phyloP scores from a whole-genome alignment of 2,888 invertebrate genomes.

The Psylliodes chrysocephalus region DNA sequence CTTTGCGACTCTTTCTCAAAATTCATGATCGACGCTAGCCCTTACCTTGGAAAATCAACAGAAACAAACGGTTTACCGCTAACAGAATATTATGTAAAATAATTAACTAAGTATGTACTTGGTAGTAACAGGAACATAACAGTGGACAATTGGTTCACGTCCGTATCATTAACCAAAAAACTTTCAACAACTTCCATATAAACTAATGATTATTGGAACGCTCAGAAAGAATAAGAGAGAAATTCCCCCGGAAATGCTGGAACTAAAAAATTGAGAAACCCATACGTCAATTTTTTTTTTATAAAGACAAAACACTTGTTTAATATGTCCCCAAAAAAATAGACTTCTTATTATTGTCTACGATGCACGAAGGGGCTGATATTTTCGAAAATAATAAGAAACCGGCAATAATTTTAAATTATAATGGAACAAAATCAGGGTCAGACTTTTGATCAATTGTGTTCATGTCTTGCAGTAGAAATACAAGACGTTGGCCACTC shows the following conservation, averaged over 20 bases:
- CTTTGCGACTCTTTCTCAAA: too few relatives aligned
- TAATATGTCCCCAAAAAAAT: background rate
- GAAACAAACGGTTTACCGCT: conserved; percentile 3
- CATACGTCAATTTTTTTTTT: background rate
- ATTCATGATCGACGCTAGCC: too few relatives aligned
- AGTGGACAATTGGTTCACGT: conserved; percentile 1
- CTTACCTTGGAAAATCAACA: too few relatives aligned
- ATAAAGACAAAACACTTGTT: background rate
- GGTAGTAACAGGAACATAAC: background rate
- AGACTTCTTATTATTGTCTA: background rate
- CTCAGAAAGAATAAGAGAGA: background rate
- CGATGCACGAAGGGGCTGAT: background rate
- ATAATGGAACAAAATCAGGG: background rate
- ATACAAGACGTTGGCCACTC: background rate
- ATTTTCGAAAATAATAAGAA: background rate
- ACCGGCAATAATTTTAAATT: background rate
- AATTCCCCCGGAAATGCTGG: background rate
- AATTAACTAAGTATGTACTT: background rate
- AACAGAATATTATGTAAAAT: background rate
- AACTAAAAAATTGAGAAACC: background rate
- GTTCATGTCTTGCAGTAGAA: background rate
- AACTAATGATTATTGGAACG: background rate
- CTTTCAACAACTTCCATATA: background rate
- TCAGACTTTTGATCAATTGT: too few relatives aligned
- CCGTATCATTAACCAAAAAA: background rate